A percentile compares a stretch with the other conserved stretches of the same genome.
These are phyloP conservation scores for Tenthredo livida DNA, from an alignment of 2,888 invertebrate genomes.

Conservation along the genomic window DNA sequence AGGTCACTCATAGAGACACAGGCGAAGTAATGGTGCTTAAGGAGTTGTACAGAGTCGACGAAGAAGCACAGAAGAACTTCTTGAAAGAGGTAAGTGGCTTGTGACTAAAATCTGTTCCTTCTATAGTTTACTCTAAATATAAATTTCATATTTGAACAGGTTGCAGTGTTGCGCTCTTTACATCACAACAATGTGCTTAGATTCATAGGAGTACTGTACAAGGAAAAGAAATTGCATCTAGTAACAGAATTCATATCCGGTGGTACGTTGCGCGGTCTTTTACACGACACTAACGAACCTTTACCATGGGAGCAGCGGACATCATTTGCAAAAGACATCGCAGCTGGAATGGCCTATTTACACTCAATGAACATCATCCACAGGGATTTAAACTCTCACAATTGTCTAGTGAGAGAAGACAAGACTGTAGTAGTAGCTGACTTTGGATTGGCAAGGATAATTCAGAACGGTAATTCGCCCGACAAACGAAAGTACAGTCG, in stretches of 20 bases:
- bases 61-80: slow-evolving; percentile 96
- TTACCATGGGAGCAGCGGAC: slow-evolving; percentile 91
- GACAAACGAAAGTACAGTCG: slow-evolving; percentile 75
- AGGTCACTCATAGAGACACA: slow-evolving; percentile 94
- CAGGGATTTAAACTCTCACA: slow-evolving; percentile 96
- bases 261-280: slow-evolving; percentile 91
- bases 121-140: slow-evolving; percentile 4
- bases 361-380: slow-evolving; percentile 98
- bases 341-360: slow-evolving; percentile 95
- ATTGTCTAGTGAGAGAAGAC: slow-evolving; percentile 95
- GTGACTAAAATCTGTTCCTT: neutral
- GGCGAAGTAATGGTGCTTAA: slow-evolving; percentile 97
- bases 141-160: slow-evolving; percentile 78
- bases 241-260: slow-evolving; percentile 96
- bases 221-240: slow-evolving; percentile 93
- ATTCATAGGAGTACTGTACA: slow-evolving; percentile 96
- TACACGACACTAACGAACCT: slow-evolving; percentile 86
- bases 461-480: slow-evolving; percentile 79
- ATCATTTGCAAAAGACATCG: slow-evolving; percentile 94
- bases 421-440: slow-evolving; percentile 96
- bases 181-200: slow-evolving; percentile 94
- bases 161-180: slow-evolving; percentile 93
- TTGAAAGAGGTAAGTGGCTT: slow-evolving; percentile 87
- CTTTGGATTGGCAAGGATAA: slow-evolving; percentile 94
- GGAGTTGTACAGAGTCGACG: slow-evolving; percentile 95